These are phyloP conservation scores for Leuciscus waleckii DNA, from an alignment of 2,797 vertebrate genomes.

Conservation along the genomic window DNA sequence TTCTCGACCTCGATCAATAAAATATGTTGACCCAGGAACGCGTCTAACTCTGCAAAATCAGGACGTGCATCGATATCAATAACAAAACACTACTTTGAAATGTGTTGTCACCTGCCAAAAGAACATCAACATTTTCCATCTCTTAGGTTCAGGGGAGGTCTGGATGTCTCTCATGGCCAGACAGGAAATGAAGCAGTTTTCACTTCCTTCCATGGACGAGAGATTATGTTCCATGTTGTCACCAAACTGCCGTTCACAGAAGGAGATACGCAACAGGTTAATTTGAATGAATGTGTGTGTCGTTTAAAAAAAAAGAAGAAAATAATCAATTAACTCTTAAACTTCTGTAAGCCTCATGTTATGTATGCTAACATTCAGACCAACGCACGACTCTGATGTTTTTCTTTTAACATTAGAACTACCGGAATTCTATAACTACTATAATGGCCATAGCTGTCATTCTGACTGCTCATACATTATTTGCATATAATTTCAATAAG, in stretches of 20 bases:
- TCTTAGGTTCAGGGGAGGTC: constrained; percentile 87
- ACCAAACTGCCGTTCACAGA: constrained; percentile 92
- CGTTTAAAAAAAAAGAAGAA: background rate
- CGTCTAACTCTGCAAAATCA: too few species aligned
- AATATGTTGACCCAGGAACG: too few species aligned
- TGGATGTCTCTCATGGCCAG: constrained; percentile 90
- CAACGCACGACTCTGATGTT: background rate
- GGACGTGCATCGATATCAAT: background rate
- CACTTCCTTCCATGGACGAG: constrained; percentile 87
- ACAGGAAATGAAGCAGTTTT: constrained; percentile 89
- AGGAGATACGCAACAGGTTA: constrained; percentile 90
- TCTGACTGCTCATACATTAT: too few species aligned
- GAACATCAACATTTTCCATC: constrained; percentile 1
- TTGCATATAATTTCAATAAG: too few species aligned
- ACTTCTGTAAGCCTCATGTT: background rate
- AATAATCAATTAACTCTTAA: background rate
- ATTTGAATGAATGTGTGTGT: background rate
- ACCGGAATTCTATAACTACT: too few species aligned
- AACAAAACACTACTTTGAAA: background rate
- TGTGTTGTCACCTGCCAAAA: background rate
- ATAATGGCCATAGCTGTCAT: too few species aligned
- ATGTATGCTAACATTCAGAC: background rate
- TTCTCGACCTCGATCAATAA: too few species aligned
- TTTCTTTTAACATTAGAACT: background rate
- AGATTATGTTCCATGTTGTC: constrained; percentile 94